Percentiles rank a stretch among this genome's conserved stretches.
phyloP scores from a whole-genome alignment of 2,113 vertebrate species.

The Nettapus auritus region DNA sequence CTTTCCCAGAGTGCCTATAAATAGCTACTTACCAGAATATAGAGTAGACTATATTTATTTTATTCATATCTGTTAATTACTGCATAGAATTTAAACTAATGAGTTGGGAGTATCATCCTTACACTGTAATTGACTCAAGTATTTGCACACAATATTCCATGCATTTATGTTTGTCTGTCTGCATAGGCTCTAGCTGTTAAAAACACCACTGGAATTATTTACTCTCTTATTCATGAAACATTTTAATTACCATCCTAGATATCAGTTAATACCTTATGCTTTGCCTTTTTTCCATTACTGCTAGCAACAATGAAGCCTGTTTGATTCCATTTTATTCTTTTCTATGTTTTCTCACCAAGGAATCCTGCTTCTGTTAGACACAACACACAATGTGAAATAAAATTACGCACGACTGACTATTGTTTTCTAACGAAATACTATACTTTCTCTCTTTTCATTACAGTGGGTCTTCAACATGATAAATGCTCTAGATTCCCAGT shows the following conservation, averaged over 20 bases:
- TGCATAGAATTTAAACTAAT: constrained; percentile 13
- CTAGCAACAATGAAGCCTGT: neutral
- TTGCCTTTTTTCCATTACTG: neutral
- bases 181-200: neutral
- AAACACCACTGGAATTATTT: neutral
- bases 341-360: neutral
- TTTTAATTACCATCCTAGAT: constrained; percentile 31
- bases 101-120: constrained; percentile 1
- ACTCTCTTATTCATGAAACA: neutral
- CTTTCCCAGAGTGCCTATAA: constrained; percentile 12
- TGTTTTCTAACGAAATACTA: neutral
- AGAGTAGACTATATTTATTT: constrained; percentile 10
- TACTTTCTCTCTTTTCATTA: neutral
- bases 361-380: neutral
- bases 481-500: neutral
- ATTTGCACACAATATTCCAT: neutral
- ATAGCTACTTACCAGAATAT: constrained; percentile 20
- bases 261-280: neutral
- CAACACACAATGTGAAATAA: neutral
- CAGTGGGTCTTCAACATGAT: neutral
- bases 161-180: neutral
- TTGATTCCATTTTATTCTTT: neutral
- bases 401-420: neutral
- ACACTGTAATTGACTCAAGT: neutral
- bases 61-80: constrained; percentile 45